Conservation (phyloP, 2,113 vertebrate species). For the Scopus umbretta region DNA sequence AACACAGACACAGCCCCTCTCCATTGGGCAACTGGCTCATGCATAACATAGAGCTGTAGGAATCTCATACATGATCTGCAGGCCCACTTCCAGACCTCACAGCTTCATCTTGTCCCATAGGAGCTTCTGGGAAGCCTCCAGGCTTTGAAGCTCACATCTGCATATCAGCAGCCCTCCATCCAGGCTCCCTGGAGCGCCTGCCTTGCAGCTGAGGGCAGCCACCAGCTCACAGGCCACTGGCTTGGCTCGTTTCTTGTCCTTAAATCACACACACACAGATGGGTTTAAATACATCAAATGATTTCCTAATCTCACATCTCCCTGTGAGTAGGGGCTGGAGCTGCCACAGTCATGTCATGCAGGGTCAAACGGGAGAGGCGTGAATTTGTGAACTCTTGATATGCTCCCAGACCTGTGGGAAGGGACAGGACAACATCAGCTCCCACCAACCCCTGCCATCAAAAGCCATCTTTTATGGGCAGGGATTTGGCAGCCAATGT, state of each 20-base stretch:
- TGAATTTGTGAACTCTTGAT: not conserved
- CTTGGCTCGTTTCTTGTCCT: not conserved
- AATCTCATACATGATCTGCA: not conserved
- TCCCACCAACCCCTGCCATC: not conserved
- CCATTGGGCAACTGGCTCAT: not conserved
- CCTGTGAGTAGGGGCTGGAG: not conserved
- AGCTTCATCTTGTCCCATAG: not conserved
- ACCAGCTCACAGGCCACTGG: not conserved
- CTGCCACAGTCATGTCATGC: fast-evolving
- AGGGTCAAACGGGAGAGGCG: not conserved
- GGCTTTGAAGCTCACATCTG: not conserved
- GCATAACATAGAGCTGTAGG: not conserved
- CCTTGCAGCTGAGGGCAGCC: not conserved
- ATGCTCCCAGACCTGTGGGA: not conserved
- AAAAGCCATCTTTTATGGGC: not conserved
- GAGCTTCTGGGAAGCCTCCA: not conserved
- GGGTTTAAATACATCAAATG: not conserved
- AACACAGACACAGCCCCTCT: not conserved
- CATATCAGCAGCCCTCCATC: not conserved
- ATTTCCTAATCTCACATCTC: not conserved
- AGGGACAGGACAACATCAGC: not conserved
- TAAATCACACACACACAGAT: not conserved
- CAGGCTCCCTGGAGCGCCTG: not conserved
- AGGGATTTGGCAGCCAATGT: not conserved
- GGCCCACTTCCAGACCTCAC: not conserved